phyloP scores from a whole-genome alignment of 64 coral and sea anemone species.

The Actinia equina region DNA sequence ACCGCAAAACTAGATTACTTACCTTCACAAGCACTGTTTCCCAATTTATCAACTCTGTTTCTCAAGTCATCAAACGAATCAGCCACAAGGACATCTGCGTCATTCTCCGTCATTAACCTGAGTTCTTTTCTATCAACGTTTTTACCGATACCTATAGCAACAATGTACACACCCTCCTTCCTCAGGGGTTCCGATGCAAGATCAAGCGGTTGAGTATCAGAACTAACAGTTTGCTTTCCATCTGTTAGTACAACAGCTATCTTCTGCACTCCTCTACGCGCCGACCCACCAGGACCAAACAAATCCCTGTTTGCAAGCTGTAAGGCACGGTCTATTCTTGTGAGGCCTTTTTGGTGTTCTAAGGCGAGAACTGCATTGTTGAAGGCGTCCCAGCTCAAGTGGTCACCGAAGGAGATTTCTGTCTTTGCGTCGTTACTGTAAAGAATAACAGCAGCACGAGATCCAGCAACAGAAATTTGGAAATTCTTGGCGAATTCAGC shows the following conservation, averaged over 20 bases:
- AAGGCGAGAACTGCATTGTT: constrained; percentile 8
- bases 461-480: constrained; percentile 29
- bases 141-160: constrained; percentile 22
- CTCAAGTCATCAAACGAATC: constrained; percentile 23
- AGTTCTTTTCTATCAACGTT: constrained; percentile 14
- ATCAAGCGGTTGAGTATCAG: background rate
- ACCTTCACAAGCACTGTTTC: constrained; percentile 18
- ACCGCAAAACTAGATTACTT: background rate
- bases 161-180: constrained; percentile 1
- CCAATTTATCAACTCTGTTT: background rate
- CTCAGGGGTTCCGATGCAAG: constrained; percentile 16
- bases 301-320: background rate
- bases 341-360: constrained; percentile 19
- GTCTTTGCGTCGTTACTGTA: constrained; percentile 22
- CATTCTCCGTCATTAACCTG: constrained; percentile 22
- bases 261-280: constrained; percentile 31
- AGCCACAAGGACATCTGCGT: background rate
- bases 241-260: constrained; percentile 42
- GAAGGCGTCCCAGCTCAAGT: constrained; percentile 4
- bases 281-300: constrained; percentile 12
- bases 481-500: constrained; percentile 15
- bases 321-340: constrained; percentile 50
- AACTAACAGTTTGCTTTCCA: constrained; percentile 23
- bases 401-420: background rate
- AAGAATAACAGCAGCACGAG: constrained; percentile 40